A percentile compares a stretch with the other conserved stretches of the same genome.
These are phyloP conservation scores for Tribolium freemani DNA, from an alignment of 2,888 invertebrate genomes.

Conservation along the genomic window DNA sequence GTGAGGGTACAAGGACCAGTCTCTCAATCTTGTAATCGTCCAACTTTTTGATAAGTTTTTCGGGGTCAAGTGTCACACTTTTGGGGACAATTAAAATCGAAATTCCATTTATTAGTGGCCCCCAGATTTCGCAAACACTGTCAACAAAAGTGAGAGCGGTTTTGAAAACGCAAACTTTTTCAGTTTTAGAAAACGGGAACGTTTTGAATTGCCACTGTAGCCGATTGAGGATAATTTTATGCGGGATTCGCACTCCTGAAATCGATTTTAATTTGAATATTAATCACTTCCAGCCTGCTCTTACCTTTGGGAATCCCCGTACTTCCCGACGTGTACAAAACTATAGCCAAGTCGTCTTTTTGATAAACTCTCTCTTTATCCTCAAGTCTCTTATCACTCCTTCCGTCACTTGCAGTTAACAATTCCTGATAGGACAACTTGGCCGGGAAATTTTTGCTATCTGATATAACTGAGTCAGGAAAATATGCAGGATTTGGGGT, in stretches of 20 bases:
- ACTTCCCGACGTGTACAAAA: constrained; percentile 90
- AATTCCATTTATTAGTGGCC: constrained; percentile 81
- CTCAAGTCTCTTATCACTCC: constrained; percentile 58
- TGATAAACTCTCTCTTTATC: constrained; percentile 55
- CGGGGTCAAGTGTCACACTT: constrained; percentile 82
- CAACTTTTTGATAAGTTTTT: constrained; percentile 78
- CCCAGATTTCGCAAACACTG: constrained; percentile 90
- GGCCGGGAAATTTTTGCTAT: constrained; percentile 56
- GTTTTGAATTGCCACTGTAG: constrained; percentile 90
- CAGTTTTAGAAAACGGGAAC: constrained; percentile 80
- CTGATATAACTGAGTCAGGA: constrained; percentile 45
- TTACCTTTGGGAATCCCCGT: constrained; percentile 90
- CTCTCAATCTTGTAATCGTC: constrained; percentile 83
- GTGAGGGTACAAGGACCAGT: constrained; percentile 87
- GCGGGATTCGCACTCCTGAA: constrained; percentile 83
- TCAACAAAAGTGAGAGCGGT: constrained; percentile 94
- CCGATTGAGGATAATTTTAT: constrained; percentile 84
- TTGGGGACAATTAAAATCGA: constrained; percentile 82
- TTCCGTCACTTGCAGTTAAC: constrained; percentile 66
- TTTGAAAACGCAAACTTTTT: constrained; percentile 86
- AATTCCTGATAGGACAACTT: constrained; percentile 70
- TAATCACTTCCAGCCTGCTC: neutral
- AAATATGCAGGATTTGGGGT: neutral
- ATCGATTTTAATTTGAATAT: constrained; percentile 1
- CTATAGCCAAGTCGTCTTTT: constrained; percentile 75